phyloP scores from a whole-genome alignment of 2,113 vertebrate species.

The Heterotis niloticus region DNA sequence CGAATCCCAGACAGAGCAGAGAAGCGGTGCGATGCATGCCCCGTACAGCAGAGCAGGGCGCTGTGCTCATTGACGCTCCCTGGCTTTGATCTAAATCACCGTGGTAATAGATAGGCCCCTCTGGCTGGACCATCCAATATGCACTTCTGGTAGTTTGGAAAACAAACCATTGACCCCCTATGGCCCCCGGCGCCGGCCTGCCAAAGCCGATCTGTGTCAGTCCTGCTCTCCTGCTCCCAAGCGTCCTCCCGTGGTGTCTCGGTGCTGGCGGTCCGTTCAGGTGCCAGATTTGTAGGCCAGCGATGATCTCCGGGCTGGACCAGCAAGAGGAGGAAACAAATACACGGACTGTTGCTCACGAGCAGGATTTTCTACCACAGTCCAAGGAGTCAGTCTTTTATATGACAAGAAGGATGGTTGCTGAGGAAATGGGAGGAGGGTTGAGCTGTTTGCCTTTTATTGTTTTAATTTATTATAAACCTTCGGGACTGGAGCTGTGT shows the following conservation, averaged over 20 bases:
- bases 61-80: conserved; percentile 35
- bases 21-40: neutral
- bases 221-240: conserved; percentile 41
- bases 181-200: conserved; percentile 51
- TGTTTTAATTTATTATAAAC: neutral
- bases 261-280: neutral
- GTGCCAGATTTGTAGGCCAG: no score
- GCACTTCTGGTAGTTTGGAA: conserved; percentile 60
- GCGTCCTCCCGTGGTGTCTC: conserved; percentile 39
- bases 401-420: neutral
- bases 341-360: no score
- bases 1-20: neutral
- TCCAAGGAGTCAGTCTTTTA: no score
- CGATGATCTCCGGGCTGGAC: no score
- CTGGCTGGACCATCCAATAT: conserved; percentile 60
- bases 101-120: conserved; percentile 65
- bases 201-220: conserved; percentile 58
- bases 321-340: no score
- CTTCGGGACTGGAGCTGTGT: neutral
- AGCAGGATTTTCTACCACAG: no score
- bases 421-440: neutral
- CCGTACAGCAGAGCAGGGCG: conserved; percentile 21
- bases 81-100: conserved; percentile 48
- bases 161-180: conserved; percentile 69
- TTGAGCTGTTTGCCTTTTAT: conserved; percentile 4